Conservation (phyloP, 2,888 invertebrate genomes). For the Cryptocephalus moraei region DNA sequence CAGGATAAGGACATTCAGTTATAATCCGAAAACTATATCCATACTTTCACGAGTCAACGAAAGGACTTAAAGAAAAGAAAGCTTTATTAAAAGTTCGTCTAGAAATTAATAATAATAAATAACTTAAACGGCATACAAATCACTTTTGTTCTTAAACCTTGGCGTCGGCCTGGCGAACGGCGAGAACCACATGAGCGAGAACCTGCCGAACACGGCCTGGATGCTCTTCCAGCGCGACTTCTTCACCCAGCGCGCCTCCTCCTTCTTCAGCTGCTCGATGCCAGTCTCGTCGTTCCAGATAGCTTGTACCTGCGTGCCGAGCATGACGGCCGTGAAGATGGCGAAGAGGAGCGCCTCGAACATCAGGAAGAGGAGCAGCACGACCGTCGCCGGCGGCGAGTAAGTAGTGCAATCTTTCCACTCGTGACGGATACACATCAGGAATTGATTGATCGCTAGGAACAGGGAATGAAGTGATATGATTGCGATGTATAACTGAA, state of each 20-base stretch:
- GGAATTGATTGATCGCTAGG: conserved; percentile 86
- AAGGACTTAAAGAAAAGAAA: not conserved
- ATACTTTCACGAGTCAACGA: not conserved
- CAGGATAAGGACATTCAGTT: no score
- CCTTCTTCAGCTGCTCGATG: conserved; percentile 94
- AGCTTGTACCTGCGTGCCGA: conserved; percentile 80
- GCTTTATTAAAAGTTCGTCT: conserved; percentile 1
- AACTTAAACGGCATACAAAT: conserved; percentile 73
- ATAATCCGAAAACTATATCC: no score
- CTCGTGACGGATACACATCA: conserved; percentile 84
- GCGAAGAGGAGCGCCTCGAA: conserved; percentile 94
- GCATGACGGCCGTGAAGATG: conserved; percentile 96
- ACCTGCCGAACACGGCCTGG: conserved; percentile 93
- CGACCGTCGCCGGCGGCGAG: conserved; percentile 92
- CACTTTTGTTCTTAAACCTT: conserved; percentile 67
- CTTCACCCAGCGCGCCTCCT: conserved; percentile 86
- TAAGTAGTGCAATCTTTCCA: conserved; percentile 92
- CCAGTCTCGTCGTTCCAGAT: conserved; percentile 99
- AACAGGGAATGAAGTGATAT: conserved; percentile 91
- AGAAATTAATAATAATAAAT: conserved; percentile 12
- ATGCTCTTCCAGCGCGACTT: conserved; percentile 92
- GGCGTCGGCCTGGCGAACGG: conserved; percentile 78
- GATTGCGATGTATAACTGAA: conserved; percentile 94
- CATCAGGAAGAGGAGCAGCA: conserved; percentile 79
- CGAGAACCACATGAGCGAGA: conserved; percentile 90